phyloP scores from a whole-genome alignment of 2,888 invertebrate genomes.

The Melanostoma mellinum region DNA sequence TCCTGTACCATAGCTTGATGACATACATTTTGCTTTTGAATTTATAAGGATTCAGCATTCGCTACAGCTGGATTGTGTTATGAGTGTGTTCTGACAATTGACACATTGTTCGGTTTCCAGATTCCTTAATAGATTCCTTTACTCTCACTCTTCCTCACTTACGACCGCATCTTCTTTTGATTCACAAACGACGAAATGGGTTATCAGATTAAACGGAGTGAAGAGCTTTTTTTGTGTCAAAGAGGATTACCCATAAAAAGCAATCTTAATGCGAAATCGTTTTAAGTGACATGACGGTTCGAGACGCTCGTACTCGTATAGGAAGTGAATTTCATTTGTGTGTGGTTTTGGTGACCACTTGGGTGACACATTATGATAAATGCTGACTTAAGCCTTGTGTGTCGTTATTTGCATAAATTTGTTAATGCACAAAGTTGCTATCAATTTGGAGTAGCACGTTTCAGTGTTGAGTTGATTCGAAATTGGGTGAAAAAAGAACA shows the following conservation, averaged over 20 bases:
- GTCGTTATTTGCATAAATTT: too few species aligned
- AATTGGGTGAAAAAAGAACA: too few species aligned
- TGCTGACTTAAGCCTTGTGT: too few species aligned
- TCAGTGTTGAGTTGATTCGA: too few species aligned
- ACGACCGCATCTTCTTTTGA: background rate
- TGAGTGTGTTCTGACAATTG: constrained; percentile 44
- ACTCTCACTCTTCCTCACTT: background rate
- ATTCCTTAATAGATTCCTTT: constrained; percentile 20
- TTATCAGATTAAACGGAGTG: constrained; percentile 41
- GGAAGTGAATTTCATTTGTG: too few species aligned
- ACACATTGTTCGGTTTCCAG: constrained; percentile 43
- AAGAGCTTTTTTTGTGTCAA: constrained; percentile 63
- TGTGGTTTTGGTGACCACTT: too few species aligned
- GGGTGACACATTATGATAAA: too few species aligned
- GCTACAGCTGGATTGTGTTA: constrained; percentile 7
- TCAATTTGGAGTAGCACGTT: too few species aligned
- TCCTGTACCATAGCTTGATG: constrained; percentile 26
- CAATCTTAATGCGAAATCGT: constrained; percentile 48
- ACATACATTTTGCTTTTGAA: constrained; percentile 29
- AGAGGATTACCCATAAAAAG: constrained; percentile 56
- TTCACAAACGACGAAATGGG: constrained; percentile 36
- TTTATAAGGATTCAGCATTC: constrained; percentile 31
- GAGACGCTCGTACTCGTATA: too few species aligned
- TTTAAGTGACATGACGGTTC: constrained; percentile 18
- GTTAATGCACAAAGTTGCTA: too few species aligned